Evolutionary conservation across 2,888 invertebrate genomes (phyloP).

Genomic region (Pterobdella sp.): DNA sequence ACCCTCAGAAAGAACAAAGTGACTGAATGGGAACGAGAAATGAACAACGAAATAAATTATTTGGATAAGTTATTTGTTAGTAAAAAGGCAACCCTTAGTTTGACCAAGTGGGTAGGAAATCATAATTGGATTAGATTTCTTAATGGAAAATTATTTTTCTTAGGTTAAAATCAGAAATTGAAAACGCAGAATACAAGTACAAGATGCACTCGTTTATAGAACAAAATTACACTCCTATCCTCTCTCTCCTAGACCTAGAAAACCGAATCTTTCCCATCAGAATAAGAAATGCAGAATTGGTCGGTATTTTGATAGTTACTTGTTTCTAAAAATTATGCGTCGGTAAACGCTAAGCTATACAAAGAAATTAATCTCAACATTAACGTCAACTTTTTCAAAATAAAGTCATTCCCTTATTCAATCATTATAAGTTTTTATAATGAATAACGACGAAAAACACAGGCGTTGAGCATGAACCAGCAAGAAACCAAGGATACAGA

Average conservation of each 20-base stretch:
- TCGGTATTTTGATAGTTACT: neutral
- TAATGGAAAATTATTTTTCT: neutral
- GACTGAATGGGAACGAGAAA: neutral
- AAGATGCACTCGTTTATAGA: slow-evolving; percentile 1
- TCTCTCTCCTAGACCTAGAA: slow-evolving; percentile 13
- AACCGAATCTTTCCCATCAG: slow-evolving; percentile 7
- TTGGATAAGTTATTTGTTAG: neutral
- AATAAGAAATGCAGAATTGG: slow-evolving; percentile 19
- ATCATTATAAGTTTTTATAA: no score
- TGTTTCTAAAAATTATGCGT: no score
- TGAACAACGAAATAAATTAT: neutral
- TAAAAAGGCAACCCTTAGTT: no score
- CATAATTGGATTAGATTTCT: neutral
- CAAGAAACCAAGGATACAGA: slow-evolving; percentile 11
- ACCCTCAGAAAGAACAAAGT: neutral
- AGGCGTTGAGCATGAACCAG: slow-evolving; percentile 21
- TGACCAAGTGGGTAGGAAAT: neutral
- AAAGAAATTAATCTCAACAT: no score
- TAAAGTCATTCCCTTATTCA: no score
- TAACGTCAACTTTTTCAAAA: no score
- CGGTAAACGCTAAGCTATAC: no score
- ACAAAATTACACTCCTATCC: slow-evolving; percentile 14
- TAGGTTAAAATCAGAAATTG: neutral
- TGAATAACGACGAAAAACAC: neutral
- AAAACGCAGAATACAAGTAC: slow-evolving; percentile 4